Evolutionary conservation across 2,888 invertebrate species (phyloP).

Genomic region (Hipparchia sbordonii): DNA sequence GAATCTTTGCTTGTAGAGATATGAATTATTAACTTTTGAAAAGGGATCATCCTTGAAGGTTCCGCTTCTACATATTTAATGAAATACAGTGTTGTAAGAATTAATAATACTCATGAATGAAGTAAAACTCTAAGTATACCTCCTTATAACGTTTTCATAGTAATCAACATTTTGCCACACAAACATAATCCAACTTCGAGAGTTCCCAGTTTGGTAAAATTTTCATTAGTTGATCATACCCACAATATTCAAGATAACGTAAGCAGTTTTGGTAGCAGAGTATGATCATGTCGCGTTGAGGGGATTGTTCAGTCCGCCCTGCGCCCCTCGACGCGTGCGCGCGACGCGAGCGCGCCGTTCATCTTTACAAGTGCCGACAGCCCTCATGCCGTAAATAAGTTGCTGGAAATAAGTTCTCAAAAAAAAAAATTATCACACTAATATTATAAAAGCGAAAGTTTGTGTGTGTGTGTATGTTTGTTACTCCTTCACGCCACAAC

Average conservation of each 20-base stretch:
- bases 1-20: neutral
- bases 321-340: neutral
- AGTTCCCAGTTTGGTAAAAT: neutral
- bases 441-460: no score
- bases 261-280: neutral
- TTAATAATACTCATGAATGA: neutral
- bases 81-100: slow-evolving; percentile 15
- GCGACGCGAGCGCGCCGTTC: neutral
- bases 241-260: neutral
- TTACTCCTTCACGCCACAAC: no score
- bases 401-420: neutral
- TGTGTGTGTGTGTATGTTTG: no score
- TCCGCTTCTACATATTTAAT: neutral
- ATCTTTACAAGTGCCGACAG: neutral
- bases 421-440: no score
- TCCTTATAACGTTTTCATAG: neutral
- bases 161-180: no score
- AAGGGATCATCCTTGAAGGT: slow-evolving; percentile 7
- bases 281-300: neutral
- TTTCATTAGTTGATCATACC: neutral
- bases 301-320: neutral
- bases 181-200: no score
- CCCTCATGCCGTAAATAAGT: neutral
- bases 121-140: neutral
- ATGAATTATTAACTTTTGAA: slow-evolving; percentile 16